Evolutionary conservation across 2,113 vertebrate species (phyloP).

Genomic region (Piprites chloris): DNA sequence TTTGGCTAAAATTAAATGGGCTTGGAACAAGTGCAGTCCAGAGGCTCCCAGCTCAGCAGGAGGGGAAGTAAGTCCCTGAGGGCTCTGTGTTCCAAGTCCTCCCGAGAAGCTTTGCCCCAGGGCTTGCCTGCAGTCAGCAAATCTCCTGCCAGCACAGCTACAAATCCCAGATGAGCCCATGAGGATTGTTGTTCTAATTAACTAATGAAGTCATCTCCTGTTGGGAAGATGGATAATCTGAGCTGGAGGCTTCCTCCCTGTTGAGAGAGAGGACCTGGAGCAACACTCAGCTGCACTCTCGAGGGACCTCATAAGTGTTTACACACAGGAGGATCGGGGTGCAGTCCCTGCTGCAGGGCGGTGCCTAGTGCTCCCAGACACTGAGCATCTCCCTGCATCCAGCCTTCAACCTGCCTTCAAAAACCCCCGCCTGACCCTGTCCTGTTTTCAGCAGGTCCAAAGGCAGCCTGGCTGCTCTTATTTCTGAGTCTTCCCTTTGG

Average conservation of each 20-base stretch:
- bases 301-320: not conserved
- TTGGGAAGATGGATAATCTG: not conserved
- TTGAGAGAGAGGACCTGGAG: not conserved
- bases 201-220: not conserved
- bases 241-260: not conserved
- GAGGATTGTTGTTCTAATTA: constrained; percentile 36
- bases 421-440: rapidly evolving
- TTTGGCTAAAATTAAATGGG: not conserved
- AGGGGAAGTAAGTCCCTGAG: not conserved
- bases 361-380: not conserved
- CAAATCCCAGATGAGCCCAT: not conserved
- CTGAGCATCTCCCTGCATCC: not conserved
- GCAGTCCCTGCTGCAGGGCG: not conserved
- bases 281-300: not conserved
- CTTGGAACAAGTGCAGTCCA: not conserved
- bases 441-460: not conserved
- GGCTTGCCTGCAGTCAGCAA: not conserved
- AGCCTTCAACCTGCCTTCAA: not conserved
- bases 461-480: not conserved
- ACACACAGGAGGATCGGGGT: rapidly evolving
- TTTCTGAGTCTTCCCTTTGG: not conserved
- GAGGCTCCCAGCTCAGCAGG: not conserved
- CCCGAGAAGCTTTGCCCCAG: not conserved
- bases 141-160: constrained; percentile 16
- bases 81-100: not conserved